Base-by-base conservation (phyloP, 2,888 invertebrate species). In the Hermaeophaga mercurialis region DNA sequence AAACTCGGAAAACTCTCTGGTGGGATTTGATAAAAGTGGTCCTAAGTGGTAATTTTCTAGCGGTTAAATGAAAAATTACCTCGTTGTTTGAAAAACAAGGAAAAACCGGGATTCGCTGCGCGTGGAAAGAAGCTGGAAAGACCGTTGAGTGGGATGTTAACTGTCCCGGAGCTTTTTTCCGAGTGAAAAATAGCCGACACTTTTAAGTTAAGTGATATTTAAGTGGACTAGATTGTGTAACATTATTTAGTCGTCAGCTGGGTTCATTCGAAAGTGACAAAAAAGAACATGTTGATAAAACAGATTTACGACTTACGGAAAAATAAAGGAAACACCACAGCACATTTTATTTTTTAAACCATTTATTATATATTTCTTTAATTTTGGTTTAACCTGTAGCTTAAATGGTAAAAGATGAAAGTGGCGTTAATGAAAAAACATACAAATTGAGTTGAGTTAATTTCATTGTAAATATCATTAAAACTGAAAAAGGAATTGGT, bases 131-230 rank as follows among this genome's bases (percentile, higher is more conserved):
- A 60, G 65, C 17, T 38, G 45, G 59, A 58, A 44, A 59, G 41
- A 47, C 55, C 59, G 58, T 53, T 57, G 59, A 62, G 54, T 54
- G 57, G 58, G 61, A 50, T 56, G 64, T 62, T 62, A 64, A 64
- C 63, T 63, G 62, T 61, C 58, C 62, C 57, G 55, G 46, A 56
- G 45, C 62, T 43, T 58, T 65, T 66, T 64, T 64, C 64, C 58
- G 58, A 55, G 68, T 74, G 74, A 74, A 75, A 75, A 75, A 75
- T 73, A 65, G 72, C 72, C 67, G 69, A 70, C 73, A 74, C 74
- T 75, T 73, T 74, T 67, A 69, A 71, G 66, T 68, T 74, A 74
- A 75, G 75, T 75, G 75, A 75, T 74, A 74, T 74, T 74, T 73
- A 75, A 75, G 73, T 72, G 74, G 70, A 70, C 71, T 72, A 71